Evolutionary conservation across 2,888 invertebrate species (phyloP).

Genomic region (Branchipolynoe longqiensis): DNA sequence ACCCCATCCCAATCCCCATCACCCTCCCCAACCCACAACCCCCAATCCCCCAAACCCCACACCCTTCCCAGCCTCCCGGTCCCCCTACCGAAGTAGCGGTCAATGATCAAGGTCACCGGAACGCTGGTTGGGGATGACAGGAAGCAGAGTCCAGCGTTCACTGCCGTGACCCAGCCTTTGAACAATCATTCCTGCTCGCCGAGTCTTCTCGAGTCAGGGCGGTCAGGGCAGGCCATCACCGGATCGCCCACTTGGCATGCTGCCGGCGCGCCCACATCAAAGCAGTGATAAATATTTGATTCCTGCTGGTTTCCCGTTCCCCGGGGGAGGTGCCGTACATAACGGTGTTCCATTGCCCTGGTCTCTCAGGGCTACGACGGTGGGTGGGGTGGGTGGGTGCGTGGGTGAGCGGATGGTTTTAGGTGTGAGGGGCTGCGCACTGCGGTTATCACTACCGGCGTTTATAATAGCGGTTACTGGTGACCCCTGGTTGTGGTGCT

Average conservation of each 20-base stretch:
- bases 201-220: neutral
- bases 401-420: no score
- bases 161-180: neutral
- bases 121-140: neutral
- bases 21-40: neutral
- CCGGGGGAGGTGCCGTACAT: no score
- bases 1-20: neutral
- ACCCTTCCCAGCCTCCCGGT: neutral
- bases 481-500: no score
- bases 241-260: neutral
- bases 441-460: no score
- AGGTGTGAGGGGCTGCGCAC: no score
- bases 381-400: no score
- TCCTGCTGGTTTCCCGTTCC: neutral
- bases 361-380: no score
- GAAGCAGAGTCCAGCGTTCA: neutral
- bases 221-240: neutral
- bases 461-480: no score
- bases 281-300: conserved; percentile 12
- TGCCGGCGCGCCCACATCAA: neutral
- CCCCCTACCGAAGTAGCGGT: neutral
- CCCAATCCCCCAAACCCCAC: neutral
- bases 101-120: neutral
- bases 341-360: no score
- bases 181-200: neutral